Percentiles rank a stretch among this genome's conserved stretches.
Evolutionary conservation across 2,797 vertebrate species (phyloP).

Genomic region (Enteromius viviparus): DNA sequence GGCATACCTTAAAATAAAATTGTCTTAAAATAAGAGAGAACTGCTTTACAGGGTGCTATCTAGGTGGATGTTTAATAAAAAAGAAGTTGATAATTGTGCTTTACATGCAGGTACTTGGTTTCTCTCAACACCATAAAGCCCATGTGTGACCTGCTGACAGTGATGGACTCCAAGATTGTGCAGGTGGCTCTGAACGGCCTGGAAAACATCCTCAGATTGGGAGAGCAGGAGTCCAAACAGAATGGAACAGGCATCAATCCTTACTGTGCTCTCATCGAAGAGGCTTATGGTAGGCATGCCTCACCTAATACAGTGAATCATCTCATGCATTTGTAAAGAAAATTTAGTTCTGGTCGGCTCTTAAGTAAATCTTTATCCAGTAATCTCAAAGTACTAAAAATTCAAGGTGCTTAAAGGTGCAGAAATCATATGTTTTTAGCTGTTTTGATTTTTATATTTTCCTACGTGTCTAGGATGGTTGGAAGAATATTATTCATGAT

Average conservation of each 20-base stretch:
- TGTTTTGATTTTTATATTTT: not conserved
- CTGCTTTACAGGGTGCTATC: not conserved
- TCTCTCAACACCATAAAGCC: conserved; percentile 89
- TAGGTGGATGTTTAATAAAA: not conserved
- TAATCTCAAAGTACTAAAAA: too few species aligned
- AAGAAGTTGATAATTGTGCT: not conserved
- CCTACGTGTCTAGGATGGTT: not conserved
- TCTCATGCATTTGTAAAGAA: not conserved
- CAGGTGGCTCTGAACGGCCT: conserved; percentile 91
- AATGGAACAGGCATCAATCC: conserved; percentile 86
- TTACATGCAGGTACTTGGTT: conserved; percentile 83
- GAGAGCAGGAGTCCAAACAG: conserved; percentile 90
- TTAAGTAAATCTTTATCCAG: too few species aligned
- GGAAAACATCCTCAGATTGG: conserved; percentile 90
- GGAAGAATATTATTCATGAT: not conserved
- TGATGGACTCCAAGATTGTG: conserved; percentile 94
- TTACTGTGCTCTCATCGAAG: conserved; percentile 90
- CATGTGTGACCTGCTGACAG: conserved; percentile 91
- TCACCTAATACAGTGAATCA: not conserved
- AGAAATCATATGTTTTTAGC: not conserved
- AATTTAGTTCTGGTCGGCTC: not conserved
- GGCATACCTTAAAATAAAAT: too few species aligned
- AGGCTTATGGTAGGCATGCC: conserved; percentile 83
- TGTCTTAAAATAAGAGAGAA: too few species aligned
- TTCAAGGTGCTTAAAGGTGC: not conserved